These are phyloP conservation scores for Isichthys henryi DNA, from an alignment of 2,113 vertebrate species.

Conservation along the genomic window DNA sequence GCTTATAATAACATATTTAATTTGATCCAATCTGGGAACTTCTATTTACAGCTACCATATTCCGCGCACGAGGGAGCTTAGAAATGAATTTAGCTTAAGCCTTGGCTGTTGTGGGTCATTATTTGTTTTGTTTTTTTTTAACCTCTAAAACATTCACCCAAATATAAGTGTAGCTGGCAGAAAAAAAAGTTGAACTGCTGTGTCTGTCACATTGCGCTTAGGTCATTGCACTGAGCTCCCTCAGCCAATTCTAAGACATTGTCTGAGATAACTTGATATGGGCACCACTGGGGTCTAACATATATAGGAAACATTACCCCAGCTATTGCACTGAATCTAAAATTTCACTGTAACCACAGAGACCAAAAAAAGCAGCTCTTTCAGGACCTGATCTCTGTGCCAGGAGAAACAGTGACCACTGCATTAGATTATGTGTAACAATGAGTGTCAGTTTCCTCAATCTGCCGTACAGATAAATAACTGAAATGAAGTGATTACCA, in stretches of 20 bases:
- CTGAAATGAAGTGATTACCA: background rate
- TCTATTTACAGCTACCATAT: background rate
- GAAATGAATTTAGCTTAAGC: background rate
- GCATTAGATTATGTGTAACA: background rate
- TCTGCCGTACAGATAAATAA: background rate
- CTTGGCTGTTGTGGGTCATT: background rate
- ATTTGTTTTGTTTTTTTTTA: background rate
- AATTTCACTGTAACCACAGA: background rate
- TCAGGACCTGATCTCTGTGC: background rate
- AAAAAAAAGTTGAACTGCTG: background rate
- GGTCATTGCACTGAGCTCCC: background rate
- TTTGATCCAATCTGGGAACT: background rate
- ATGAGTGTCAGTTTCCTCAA: background rate
- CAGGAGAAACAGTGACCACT: background rate
- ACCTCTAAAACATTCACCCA: background rate
- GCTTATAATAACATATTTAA: background rate
- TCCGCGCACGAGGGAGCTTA: background rate
- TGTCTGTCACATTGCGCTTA: background rate
- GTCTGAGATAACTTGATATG: background rate
- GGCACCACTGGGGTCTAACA: background rate
- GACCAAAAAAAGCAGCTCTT: background rate
- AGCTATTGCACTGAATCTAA: background rate
- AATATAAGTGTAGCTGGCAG: background rate
- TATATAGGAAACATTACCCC: background rate
- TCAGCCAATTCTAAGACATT: background rate